A percentile compares a stretch with the other conserved stretches of the same genome.
Evolutionary conservation across 2,797 vertebrate species (phyloP).

Genomic region (Macropodus opercularis): DNA sequence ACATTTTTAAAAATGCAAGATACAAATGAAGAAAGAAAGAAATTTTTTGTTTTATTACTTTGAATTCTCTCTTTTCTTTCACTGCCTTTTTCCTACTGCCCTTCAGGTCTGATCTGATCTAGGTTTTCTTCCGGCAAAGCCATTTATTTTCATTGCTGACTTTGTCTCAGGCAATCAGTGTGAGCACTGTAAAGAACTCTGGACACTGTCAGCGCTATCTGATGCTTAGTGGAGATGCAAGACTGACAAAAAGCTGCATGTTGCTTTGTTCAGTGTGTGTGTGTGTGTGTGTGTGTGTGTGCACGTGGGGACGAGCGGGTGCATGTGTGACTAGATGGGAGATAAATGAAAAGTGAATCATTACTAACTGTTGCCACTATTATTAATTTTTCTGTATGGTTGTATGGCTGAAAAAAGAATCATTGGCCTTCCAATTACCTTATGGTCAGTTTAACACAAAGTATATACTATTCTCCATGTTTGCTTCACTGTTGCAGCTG

Average conservation of each 20-base stretch:
- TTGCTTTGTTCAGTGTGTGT: background rate
- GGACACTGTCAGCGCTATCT: slow-evolving; percentile 27
- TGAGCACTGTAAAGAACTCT: slow-evolving; percentile 27
- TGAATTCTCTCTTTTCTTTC: background rate
- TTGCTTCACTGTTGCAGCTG: background rate
- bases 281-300: no score
- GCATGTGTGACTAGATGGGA: no score
- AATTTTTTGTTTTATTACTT: background rate
- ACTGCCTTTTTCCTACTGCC: slow-evolving; percentile 1
- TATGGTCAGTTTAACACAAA: no score
- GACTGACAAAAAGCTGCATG: slow-evolving; percentile 11
- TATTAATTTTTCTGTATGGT: no score
- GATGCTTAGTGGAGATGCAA: slow-evolving; percentile 1
- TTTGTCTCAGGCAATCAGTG: slow-evolving; percentile 27
- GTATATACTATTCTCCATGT: no score
- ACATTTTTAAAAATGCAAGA: background rate
- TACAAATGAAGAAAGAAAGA: background rate
- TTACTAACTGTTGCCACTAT: no score
- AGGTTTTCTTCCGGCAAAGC: slow-evolving; percentile 2
- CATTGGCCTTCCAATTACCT: no score
- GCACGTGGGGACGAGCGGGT: no score
- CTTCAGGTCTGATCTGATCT: slow-evolving; percentile 17
- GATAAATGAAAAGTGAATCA: no score
- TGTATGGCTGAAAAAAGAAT: no score
- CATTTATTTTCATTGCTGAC: slow-evolving; percentile 33